Evolutionary conservation across 2,888 invertebrate genomes (phyloP).

Genomic region (Watsonalla binaria): DNA sequence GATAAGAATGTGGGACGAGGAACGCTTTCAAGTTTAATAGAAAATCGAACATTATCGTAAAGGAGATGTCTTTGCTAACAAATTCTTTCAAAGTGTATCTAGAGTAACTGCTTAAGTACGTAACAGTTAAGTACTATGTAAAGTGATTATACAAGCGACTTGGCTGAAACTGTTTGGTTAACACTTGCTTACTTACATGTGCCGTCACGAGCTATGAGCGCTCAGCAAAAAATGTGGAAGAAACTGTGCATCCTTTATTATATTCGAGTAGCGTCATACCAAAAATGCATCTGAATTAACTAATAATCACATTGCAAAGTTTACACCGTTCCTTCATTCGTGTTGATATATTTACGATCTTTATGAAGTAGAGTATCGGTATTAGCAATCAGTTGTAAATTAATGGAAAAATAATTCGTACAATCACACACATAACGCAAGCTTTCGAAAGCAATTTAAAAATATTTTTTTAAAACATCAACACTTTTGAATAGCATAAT

Average conservation of each 20-base stretch:
- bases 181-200: too few relatives aligned
- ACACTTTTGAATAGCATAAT: conserved; percentile 33
- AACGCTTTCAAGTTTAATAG: conserved; percentile 78
- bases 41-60: conserved; percentile 79
- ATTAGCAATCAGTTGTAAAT: not conserved
- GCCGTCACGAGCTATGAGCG: too few relatives aligned
- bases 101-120: conserved; percentile 29
- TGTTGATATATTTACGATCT: too few relatives aligned
- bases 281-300: too few relatives aligned
- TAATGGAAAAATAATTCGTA: not conserved
- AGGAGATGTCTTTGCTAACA: conserved; percentile 76
- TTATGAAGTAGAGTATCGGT: too few relatives aligned
- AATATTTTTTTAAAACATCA: conserved; percentile 23
- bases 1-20: conserved; percentile 78
- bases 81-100: conserved; percentile 67
- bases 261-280: too few relatives aligned
- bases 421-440: conserved; percentile 6
- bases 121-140: conserved; percentile 26
- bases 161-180: too few relatives aligned
- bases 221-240: too few relatives aligned
- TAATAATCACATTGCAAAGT: too few relatives aligned
- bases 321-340: too few relatives aligned
- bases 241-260: too few relatives aligned
- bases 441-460: conserved; percentile 26
- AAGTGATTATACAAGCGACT: not conserved